phyloP scores from a whole-genome alignment of 2,888 invertebrate species.

The Nezara viridula region DNA sequence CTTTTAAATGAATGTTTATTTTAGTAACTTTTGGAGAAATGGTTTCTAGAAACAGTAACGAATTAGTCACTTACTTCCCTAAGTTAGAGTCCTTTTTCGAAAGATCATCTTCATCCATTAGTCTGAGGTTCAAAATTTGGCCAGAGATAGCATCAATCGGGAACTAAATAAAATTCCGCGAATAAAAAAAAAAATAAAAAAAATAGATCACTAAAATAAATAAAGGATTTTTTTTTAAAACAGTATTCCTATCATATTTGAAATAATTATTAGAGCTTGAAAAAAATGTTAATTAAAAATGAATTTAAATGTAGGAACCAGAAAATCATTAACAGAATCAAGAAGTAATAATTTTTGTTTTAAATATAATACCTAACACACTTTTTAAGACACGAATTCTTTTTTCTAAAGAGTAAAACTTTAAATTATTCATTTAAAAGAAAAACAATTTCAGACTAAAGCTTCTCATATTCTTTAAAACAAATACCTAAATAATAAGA shows the following conservation, averaged over 20 bases:
- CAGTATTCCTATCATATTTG: not conserved
- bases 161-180: slow-evolving; percentile 64
- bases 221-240: not conserved
- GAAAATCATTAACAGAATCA: not conserved
- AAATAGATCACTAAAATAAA: slow-evolving; percentile 47
- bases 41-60: slow-evolving; percentile 37
- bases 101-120: slow-evolving; percentile 88
- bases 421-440: not conserved
- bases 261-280: slow-evolving; percentile 19
- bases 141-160: slow-evolving; percentile 70
- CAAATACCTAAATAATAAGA: not conserved
- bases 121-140: slow-evolving; percentile 80
- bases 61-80: slow-evolving; percentile 77
- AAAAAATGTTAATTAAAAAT: too few species aligned
- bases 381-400: not conserved
- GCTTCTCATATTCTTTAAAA: not conserved
- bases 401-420: not conserved
- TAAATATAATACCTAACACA: not conserved
- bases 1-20: not conserved
- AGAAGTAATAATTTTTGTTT: not conserved
- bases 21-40: not conserved
- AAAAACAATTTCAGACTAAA: not conserved
- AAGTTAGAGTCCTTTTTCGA: slow-evolving; percentile 87
- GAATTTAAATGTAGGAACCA: too few species aligned
- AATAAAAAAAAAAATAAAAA: slow-evolving; percentile 61